Evolutionary conservation across 1,140 invertebrate species (phyloP).

Genomic region (Drosophila ogumai): DNA sequence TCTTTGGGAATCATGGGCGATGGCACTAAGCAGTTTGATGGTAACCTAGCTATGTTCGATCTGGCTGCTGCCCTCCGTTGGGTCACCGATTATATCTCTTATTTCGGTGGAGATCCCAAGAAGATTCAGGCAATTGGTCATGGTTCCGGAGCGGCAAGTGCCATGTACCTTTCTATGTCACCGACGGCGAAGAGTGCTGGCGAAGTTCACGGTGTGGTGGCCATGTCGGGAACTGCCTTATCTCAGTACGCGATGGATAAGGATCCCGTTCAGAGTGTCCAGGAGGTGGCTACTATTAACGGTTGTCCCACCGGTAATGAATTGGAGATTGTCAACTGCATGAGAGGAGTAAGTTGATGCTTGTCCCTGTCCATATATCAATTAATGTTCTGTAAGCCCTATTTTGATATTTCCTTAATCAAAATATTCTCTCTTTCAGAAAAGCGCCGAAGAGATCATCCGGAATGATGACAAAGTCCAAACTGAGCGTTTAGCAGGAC

Average conservation of each 20-base stretch:
- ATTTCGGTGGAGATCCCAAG: constrained; percentile 90
- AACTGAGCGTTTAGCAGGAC: constrained; percentile 79
- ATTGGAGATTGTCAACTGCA: constrained; percentile 87
- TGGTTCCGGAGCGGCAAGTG: constrained; percentile 88
- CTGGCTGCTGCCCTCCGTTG: constrained; percentile 88
- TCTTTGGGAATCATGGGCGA: constrained; percentile 91
- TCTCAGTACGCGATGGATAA: constrained; percentile 88
- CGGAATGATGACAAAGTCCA: constrained; percentile 86
- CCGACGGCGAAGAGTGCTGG: constrained; percentile 85
- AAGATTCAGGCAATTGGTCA: constrained; percentile 89
- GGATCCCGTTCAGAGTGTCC: constrained; percentile 85
- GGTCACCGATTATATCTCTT: constrained; percentile 88
- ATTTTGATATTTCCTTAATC: not conserved
- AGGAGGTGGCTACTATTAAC: constrained; percentile 86
- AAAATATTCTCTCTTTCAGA: constrained; percentile 32
- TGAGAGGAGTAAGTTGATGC: constrained; percentile 83
- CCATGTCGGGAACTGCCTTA: constrained; percentile 89
- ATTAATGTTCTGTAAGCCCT: too few relatives aligned
- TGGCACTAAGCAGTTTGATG: constrained; percentile 88
- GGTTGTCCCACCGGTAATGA: constrained; percentile 86
- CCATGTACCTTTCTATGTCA: constrained; percentile 87
- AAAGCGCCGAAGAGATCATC: constrained; percentile 82
- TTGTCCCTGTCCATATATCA: too few relatives aligned
- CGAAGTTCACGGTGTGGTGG: constrained; percentile 87
- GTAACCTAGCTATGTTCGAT: constrained; percentile 90